phyloP scores from a whole-genome alignment of 2,113 vertebrate genomes.

The Larimichthys polyactis region DNA sequence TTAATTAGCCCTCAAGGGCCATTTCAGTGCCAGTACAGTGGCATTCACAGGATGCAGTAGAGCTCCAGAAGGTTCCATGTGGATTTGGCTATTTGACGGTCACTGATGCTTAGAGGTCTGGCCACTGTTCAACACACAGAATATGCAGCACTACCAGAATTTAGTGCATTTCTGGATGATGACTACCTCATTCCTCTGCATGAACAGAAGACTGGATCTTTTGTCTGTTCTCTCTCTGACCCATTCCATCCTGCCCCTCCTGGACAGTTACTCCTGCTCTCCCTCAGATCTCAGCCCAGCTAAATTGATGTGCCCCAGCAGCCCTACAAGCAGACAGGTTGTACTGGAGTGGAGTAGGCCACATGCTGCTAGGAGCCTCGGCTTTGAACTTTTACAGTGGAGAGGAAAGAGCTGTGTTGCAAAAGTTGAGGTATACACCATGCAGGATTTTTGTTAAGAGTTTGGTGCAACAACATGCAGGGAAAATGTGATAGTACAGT shows the following conservation, averaged over 20 bases:
- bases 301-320: conserved; percentile 52
- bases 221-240: conserved; percentile 1
- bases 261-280: conserved; percentile 10
- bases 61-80: conserved; percentile 34
- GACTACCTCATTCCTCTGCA: conserved; percentile 17
- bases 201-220: conserved; percentile 16
- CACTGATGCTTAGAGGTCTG: conserved; percentile 35
- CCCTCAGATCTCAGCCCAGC: conserved; percentile 57
- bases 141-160: conserved; percentile 11
- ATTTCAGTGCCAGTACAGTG: conserved; percentile 55
- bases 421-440: conserved; percentile 17
- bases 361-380: conserved; percentile 55
- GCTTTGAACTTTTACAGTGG: conserved; percentile 68
- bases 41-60: conserved; percentile 7
- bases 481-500: conserved; percentile 8
- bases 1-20: conserved; percentile 75
- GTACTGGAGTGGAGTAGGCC: conserved; percentile 44
- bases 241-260: conserved; percentile 11
- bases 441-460: conserved; percentile 33
- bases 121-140: conserved; percentile 29
- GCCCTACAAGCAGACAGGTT: conserved; percentile 49
- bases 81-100: conserved; percentile 50
- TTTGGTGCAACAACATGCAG: conserved; percentile 41
- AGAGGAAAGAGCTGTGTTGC: conserved; percentile 46
- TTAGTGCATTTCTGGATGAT: conserved; percentile 27